Conservation (phyloP, 2,797 vertebrate species). For the Typhlichthys eigenmanni region DNA sequence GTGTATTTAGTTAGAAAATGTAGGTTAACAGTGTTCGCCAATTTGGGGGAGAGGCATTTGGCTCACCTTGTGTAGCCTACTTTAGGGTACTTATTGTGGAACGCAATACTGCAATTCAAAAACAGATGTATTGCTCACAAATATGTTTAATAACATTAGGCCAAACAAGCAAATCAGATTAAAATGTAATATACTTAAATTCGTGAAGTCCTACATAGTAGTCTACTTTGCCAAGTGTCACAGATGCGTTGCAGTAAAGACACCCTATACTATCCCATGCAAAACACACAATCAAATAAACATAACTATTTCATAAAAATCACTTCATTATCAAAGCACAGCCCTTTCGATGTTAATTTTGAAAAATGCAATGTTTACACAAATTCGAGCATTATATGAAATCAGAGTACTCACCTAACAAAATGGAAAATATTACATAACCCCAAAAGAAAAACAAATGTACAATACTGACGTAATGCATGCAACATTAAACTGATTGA, state of each 20-base stretch:
- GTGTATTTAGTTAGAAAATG: slow-evolving; percentile 11
- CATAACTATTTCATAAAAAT: slow-evolving; percentile 1
- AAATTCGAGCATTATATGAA: slow-evolving; percentile 25
- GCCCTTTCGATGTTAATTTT: slow-evolving; percentile 1
- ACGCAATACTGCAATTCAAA: slow-evolving; percentile 26
- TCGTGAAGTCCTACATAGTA: too few relatives aligned
- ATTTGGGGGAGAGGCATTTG: background rate
- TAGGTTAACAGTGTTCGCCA: background rate
- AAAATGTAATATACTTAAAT: too few relatives aligned
- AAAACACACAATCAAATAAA: too few relatives aligned
- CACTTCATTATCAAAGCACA: background rate
- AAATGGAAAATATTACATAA: slow-evolving; percentile 8
- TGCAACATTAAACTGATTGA: background rate
- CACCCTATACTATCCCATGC: too few relatives aligned
- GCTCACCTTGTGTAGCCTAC: slow-evolving; percentile 50
- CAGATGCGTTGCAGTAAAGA: too few relatives aligned
- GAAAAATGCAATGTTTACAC: slow-evolving; percentile 2
- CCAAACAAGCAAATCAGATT: background rate
- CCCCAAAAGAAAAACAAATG: slow-evolving; percentile 17
- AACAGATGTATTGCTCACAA: background rate
- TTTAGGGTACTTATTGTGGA: slow-evolving; percentile 28
- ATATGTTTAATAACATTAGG: too few relatives aligned
- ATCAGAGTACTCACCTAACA: slow-evolving; percentile 43
- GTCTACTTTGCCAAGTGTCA: too few relatives aligned
- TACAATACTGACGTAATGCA: background rate